Percentiles rank a stretch among this genome's conserved stretches.
Evolutionary conservation across 2,113 vertebrate species (phyloP).

Genomic region (Platysteira castanea): DNA sequence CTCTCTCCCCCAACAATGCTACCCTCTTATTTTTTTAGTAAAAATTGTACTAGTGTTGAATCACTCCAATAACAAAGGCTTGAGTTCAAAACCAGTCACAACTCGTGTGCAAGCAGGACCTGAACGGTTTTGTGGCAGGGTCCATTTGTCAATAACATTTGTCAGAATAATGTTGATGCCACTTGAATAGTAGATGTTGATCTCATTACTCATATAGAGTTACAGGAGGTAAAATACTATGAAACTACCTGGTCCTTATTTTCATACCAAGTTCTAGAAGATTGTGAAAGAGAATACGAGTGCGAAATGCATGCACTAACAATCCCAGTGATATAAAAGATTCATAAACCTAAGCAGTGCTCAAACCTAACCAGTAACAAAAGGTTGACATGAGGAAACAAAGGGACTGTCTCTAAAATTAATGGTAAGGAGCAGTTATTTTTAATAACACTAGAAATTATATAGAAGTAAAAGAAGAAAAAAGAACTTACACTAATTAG

Average conservation of each 20-base stretch:
- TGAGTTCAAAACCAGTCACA: background rate
- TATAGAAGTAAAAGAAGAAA: background rate
- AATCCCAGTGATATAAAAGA: background rate
- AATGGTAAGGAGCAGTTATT: background rate
- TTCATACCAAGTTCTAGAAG: background rate
- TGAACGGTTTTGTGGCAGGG: background rate
- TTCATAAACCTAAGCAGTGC: background rate
- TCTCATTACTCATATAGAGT: background rate
- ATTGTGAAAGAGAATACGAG: background rate
- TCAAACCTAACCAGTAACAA: background rate
- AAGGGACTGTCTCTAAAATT: background rate
- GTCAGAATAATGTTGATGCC: background rate
- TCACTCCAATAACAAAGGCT: background rate
- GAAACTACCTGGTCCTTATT: background rate
- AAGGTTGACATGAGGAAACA: background rate
- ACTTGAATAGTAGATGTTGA: background rate
- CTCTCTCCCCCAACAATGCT: fast-evolving
- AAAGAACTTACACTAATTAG: background rate
- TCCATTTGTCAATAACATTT: background rate
- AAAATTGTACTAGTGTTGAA: background rate
- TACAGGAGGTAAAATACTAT: background rate
- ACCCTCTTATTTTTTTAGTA: background rate
- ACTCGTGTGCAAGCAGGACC: background rate
- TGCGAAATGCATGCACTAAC: background rate
- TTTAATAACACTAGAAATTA: background rate